Base-by-base conservation (phyloP, 2,888 invertebrate genomes). In the Laspeyria flexula region DNA sequence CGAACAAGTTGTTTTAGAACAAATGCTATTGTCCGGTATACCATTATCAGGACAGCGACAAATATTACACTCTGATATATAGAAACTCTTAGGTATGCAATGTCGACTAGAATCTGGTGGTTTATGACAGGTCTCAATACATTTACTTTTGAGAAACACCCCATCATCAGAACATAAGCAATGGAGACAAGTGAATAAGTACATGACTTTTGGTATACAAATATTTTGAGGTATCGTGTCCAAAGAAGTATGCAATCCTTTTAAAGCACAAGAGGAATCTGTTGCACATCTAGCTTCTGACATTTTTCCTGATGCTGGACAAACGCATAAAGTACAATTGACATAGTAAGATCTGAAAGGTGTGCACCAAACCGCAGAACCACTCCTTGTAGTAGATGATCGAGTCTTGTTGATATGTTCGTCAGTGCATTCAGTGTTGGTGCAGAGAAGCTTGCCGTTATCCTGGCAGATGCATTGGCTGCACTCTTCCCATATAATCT, bases 161-260 rank as follows among this genome's bases (percentile, higher is more conserved):
- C 91, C 89, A 1, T 75, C 69, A 23, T 87, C 83, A 1, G 88
- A 80, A 50, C 91, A 91, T 27, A 83, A 48, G 56, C 91, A 91
- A 45, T 86, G 85, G 0, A 87, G 66, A 42, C 91, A 91, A 1
- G 77, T 79, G 31, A 88, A 90, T 15, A 90, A 51, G 40, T 90
- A 90, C 78, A 88, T 85, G 0, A 89, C 88, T 45, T 86, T 87
- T 1, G 90, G 89, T 47, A 90, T 81, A 41, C 91, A 91, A 1
- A 70, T 60, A 3, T 75, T 79, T 11, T 77, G 78, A 10, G 74
- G 68, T n/a, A 71, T 65, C 0, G 71, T 50, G 3, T 70, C 62
- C 5, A 67, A 5, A 10, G 71, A 64, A 12, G 66, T 47, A 46
- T 58, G 23, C 44, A 55, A 46, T 18, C 52, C 65, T 50, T 78